Percentiles rank a stretch among this genome's conserved stretches.
Evolutionary conservation across 2,888 invertebrate species (phyloP).

Genomic region (Myathropa florea): DNA sequence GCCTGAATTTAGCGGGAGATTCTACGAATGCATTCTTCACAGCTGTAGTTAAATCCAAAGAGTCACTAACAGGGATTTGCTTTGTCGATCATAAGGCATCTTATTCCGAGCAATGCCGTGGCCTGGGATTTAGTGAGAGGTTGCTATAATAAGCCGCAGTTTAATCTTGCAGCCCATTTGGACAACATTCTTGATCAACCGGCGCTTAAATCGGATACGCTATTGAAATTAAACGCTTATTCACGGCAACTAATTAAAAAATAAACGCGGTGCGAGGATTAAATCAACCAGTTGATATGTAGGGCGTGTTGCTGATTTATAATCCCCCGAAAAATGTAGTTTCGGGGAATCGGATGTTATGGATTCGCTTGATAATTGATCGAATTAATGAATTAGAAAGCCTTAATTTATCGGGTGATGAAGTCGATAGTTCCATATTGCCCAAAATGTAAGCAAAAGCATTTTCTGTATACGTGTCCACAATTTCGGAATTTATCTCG

Average conservation of each 20-base stretch:
- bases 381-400: too few species aligned
- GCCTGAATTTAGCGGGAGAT: slow-evolving; percentile 1
- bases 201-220: neutral
- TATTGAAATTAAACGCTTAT: slow-evolving; percentile 16
- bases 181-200: slow-evolving; percentile 37
- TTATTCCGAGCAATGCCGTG: too few species aligned
- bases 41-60: neutral
- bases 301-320: slow-evolving; percentile 9
- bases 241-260: slow-evolving; percentile 7
- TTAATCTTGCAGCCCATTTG: slow-evolving; percentile 24
- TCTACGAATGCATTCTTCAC: slow-evolving; percentile 27
- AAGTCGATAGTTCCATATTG: too few species aligned
- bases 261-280: slow-evolving; percentile 18
- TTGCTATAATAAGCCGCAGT: slow-evolving; percentile 17
- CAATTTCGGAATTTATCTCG: too few species aligned
- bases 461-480: too few species aligned
- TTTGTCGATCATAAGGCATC: too few species aligned
- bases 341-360: slow-evolving; percentile 12
- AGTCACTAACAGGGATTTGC: slow-evolving; percentile 31
- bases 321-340: slow-evolving; percentile 15
- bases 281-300: slow-evolving; percentile 21
- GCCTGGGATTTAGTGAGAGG: too few species aligned
- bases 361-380: slow-evolving; percentile 10
- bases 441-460: too few species aligned
- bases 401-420: too few species aligned